phyloP scores from a whole-genome alignment of 92 coral and sea anemone species.

The Anthopleura xanthogrammica region DNA sequence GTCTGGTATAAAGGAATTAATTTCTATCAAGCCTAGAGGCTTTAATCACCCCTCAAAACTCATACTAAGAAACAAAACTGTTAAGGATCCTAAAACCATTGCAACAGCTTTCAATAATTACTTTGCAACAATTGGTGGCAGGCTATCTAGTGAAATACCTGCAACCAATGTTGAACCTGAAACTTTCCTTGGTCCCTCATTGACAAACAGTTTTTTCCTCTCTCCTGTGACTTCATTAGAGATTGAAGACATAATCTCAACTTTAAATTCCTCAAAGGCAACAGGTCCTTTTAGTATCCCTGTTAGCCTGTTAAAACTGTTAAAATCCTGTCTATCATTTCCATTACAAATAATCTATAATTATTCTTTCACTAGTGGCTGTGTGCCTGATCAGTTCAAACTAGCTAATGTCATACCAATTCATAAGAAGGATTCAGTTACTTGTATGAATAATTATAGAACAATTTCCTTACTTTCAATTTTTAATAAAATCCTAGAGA shows the following conservation, averaged over 20 bases:
- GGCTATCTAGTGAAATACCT: constrained; percentile 28
- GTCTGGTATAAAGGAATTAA: no score
- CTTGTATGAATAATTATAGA: no score
- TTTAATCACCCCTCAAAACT: constrained; percentile 29
- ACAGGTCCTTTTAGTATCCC: no score
- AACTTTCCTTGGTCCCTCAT: constrained; percentile 17
- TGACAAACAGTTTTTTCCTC: constrained; percentile 18
- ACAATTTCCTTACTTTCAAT: no score
- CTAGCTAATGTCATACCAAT: no score
- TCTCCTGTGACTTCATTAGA: constrained; percentile 36
- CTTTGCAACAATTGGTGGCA: constrained; percentile 31
- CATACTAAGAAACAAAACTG: constrained; percentile 1
- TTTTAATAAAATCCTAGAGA: no score
- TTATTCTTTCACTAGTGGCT: no score
- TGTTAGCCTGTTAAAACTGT: no score
- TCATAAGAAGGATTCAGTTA: no score
- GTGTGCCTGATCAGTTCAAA: no score
- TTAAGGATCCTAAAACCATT: constrained; percentile 29
- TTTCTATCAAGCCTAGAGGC: constrained; percentile 35
- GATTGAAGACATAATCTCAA: constrained; percentile 34
- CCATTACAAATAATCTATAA: no score
- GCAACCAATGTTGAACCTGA: constrained; percentile 12
- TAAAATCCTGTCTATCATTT: no score
- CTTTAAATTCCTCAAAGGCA: constrained; percentile 30
- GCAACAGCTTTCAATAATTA: constrained; percentile 31